These are phyloP conservation scores for Terebella lapidaria DNA, from an alignment of 2,888 invertebrate species.

Conservation along the genomic window DNA sequence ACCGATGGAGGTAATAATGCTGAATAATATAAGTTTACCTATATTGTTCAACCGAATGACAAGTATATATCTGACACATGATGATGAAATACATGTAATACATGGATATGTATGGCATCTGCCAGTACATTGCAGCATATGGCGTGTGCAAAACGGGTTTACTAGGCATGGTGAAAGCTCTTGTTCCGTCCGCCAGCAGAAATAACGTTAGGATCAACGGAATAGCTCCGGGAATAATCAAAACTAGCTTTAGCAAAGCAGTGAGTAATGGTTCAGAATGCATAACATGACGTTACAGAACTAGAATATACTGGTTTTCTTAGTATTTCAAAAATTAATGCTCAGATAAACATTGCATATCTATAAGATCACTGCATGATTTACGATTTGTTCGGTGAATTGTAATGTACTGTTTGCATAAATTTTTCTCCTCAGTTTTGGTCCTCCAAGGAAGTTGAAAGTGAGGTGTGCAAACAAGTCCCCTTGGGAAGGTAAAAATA, in stretches of 20 bases:
- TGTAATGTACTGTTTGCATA: too few species aligned
- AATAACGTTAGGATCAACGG: constrained; percentile 89
- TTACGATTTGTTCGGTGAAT: too few species aligned
- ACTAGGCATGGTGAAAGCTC: constrained; percentile 77
- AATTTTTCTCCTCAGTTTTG: too few species aligned
- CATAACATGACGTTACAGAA: neutral
- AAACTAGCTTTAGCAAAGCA: constrained; percentile 76
- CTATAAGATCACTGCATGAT: neutral
- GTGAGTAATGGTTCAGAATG: constrained; percentile 39
- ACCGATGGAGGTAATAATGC: too few species aligned
- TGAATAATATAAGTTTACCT: too few species aligned
- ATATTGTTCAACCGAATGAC: too few species aligned
- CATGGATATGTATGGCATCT: too few species aligned
- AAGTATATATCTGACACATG: too few species aligned
- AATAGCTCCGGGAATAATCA: constrained; percentile 85
- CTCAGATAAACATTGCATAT: neutral
- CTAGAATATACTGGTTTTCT: neutral
- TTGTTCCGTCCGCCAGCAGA: constrained; percentile 69
- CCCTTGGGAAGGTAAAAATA: too few species aligned
- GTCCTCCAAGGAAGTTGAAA: too few species aligned
- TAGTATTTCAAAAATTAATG: neutral
- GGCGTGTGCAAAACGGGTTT: constrained; percentile 90
- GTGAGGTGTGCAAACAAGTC: too few species aligned
- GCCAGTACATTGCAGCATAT: constrained; percentile 80
- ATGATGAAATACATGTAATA: too few species aligned